Percentiles rank a stretch among this genome's conserved stretches.
Evolutionary conservation across 1,140 invertebrate genomes (phyloP).

Genomic region (Anoplophora glabripennis): DNA sequence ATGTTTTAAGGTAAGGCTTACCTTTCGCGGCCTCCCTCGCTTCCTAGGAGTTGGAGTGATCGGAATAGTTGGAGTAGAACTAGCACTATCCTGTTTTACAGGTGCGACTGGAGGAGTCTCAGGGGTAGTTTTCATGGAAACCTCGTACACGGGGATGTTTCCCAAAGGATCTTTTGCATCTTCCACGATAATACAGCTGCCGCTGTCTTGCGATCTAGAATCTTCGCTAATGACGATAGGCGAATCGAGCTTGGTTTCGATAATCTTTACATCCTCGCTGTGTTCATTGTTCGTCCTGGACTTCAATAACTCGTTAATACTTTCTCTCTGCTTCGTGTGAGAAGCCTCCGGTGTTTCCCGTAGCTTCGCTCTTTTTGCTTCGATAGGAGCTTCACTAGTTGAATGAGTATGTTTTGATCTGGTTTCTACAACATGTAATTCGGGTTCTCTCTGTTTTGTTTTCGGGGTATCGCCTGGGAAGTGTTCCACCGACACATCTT

Average conservation of each 20-base stretch:
- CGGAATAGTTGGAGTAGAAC: not conserved
- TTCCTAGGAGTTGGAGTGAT: constrained; percentile 28
- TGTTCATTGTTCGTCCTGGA: constrained; percentile 10
- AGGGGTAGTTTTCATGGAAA: not conserved
- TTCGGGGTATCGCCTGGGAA: no score
- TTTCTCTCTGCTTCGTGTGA: not conserved
- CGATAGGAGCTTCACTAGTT: constrained; percentile 7
- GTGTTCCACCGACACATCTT: no score
- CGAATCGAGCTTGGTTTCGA: constrained; percentile 24
- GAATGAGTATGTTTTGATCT: constrained; percentile 4
- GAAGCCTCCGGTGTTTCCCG: no score
- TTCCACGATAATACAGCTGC: constrained; percentile 23
- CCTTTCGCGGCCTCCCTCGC: constrained; percentile 35
- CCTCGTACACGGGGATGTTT: constrained; percentile 25
- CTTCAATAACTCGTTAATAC: not conserved
- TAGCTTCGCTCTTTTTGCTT: not conserved
- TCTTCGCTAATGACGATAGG: constrained; percentile 33
- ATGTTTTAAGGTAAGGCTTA: not conserved
- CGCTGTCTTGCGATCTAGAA: constrained; percentile 31
- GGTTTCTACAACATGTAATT: no score
- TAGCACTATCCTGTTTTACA: no score
- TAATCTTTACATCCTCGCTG: constrained; percentile 26
- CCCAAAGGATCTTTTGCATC: constrained; percentile 25
- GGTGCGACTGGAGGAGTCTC: no score
- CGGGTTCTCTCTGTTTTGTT: no score